These are phyloP conservation scores for Varecia variegata DNA, from an alignment of 2,797 vertebrate genomes.

Conservation along the genomic window DNA sequence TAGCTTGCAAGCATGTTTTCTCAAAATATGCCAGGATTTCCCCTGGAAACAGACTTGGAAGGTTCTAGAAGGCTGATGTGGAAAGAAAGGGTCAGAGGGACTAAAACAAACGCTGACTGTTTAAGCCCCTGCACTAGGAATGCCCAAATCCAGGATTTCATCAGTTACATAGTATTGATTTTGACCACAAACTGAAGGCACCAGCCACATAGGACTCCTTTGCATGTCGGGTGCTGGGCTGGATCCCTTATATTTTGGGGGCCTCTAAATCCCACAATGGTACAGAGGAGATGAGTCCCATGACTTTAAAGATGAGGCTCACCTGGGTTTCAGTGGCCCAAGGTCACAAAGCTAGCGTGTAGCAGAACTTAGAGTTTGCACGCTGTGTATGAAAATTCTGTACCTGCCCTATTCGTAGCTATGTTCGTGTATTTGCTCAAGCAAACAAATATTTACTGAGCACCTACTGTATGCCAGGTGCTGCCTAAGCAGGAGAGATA, in stretches of 20 bases:
- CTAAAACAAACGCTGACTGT: background rate
- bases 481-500: background rate
- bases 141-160: background rate
- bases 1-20: background rate
- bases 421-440: background rate
- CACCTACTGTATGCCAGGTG: accelerated
- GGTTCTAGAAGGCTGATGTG: background rate
- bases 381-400: accelerated
- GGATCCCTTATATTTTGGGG: background rate
- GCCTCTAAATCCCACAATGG: background rate
- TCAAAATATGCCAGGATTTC: background rate
- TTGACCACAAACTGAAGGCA: background rate
- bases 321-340: background rate
- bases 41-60: background rate
- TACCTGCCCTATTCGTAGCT: background rate
- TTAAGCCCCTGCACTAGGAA: accelerated
- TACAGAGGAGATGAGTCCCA: background rate
- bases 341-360: background rate
- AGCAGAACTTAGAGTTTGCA: background rate
- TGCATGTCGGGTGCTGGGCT: accelerated
- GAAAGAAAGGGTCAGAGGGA: background rate
- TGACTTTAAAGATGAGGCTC: background rate
- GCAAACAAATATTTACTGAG: background rate
- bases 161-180: accelerated
- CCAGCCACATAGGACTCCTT: background rate